A percentile compares a stretch with the other conserved stretches of the same genome.
These are phyloP conservation scores for Apamea anceps DNA, from an alignment of 2,888 invertebrate species.

Conservation along the genomic window DNA sequence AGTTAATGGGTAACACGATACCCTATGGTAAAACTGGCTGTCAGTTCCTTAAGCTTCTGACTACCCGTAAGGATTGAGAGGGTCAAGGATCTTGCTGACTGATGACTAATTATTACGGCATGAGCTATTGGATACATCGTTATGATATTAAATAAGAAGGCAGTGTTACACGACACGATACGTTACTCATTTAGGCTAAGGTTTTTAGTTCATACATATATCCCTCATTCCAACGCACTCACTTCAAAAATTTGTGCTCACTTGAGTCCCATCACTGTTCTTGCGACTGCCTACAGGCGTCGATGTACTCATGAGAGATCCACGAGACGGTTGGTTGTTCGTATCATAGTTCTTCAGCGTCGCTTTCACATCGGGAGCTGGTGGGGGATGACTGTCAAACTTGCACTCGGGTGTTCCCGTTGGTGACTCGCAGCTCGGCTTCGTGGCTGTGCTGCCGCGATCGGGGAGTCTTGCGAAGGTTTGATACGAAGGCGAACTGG, in stretches of 20 bases:
- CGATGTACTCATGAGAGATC: constrained; percentile 84
- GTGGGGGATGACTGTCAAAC: constrained; percentile 83
- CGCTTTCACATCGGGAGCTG: constrained; percentile 74
- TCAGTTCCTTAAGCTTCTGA: neutral
- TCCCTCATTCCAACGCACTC: constrained; percentile 7
- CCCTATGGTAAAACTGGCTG: neutral
- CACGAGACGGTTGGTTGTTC: constrained; percentile 81
- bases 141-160: neutral
- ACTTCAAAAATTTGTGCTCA: constrained; percentile 46
- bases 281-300: constrained; percentile 56
- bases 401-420: constrained; percentile 85
- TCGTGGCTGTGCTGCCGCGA: constrained; percentile 77
- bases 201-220: constrained; percentile 8
- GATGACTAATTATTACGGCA: neutral
- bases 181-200: constrained; percentile 15
- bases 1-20: neutral
- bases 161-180: neutral
- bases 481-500: constrained; percentile 86
- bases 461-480: constrained; percentile 82
- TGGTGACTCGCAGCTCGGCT: constrained; percentile 83
- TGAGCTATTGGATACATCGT: neutral
- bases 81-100: neutral
- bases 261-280: constrained; percentile 58
- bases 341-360: constrained; percentile 75
- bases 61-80: neutral